Conservation (phyloP, 1,140 invertebrate species). For the Lordiphosa clarofinis region DNA sequence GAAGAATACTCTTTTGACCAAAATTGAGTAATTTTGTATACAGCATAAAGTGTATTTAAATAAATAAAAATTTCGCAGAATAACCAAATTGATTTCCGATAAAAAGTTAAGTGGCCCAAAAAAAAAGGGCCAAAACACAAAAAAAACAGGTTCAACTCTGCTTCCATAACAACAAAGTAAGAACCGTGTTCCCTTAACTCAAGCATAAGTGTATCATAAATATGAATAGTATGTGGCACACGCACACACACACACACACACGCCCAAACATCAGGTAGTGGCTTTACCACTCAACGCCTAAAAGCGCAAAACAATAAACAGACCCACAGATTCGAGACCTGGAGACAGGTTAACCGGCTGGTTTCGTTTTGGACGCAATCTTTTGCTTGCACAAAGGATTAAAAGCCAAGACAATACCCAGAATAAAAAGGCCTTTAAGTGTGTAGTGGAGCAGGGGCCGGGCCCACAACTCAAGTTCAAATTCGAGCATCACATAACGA, state of each 20-base stretch:
- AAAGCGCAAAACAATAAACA: slow-evolving; percentile 60
- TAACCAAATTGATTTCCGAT: slow-evolving; percentile 62
- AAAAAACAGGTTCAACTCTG: slow-evolving; percentile 51
- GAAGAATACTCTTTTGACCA: too few relatives aligned
- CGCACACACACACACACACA: slow-evolving; percentile 31
- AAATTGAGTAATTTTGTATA: too few relatives aligned
- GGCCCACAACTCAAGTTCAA: slow-evolving; percentile 19
- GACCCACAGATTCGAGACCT: slow-evolving; percentile 22
- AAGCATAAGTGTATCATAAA: slow-evolving; percentile 59
- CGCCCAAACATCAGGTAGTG: slow-evolving; percentile 55
- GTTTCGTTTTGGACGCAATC: neutral
- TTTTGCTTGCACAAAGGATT: slow-evolving; percentile 40
- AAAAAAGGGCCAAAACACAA: slow-evolving; percentile 34
- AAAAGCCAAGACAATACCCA: slow-evolving; percentile 21
- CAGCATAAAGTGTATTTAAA: too few relatives aligned
- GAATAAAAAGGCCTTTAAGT: slow-evolving; percentile 16
- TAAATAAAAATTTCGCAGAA: slow-evolving; percentile 54
- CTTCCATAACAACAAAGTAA: too few relatives aligned
- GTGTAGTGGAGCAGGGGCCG: slow-evolving; percentile 7
- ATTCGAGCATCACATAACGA: slow-evolving; percentile 18
- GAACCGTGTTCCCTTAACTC: slow-evolving; percentile 3
- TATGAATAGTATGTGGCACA: slow-evolving; percentile 62
- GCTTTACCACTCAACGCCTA: slow-evolving; percentile 35
- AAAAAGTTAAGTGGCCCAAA: slow-evolving; percentile 68
- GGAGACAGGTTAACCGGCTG: slow-evolving; percentile 47